Conservation (phyloP, 2,888 invertebrate species). For the Dorcus parallelipipedus region DNA sequence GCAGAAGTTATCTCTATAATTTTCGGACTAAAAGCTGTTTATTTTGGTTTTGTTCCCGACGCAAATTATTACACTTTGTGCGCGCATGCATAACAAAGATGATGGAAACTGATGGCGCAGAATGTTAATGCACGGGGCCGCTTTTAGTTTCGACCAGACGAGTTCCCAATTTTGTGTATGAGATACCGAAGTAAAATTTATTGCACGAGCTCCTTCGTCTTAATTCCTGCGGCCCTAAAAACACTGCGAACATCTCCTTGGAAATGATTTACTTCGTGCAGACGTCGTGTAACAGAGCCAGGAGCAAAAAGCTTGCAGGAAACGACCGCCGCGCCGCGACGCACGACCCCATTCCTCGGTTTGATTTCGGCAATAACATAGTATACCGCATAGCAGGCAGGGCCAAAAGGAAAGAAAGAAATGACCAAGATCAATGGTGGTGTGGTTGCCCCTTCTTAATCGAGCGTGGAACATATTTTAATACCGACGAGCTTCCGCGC, state of each 20-base stretch:
- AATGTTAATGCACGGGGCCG: no score
- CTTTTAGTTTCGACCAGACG: no score
- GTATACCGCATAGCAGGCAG: neutral
- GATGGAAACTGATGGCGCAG: no score
- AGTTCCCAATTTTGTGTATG: no score
- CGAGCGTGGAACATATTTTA: conserved; percentile 41
- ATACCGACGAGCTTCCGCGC: conserved; percentile 29
- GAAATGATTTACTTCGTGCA: conserved; percentile 13
- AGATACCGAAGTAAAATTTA: neutral
- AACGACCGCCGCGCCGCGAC: conserved; percentile 12
- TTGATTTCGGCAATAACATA: conserved; percentile 9
- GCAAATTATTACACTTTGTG: no score
- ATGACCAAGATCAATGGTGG: neutral
- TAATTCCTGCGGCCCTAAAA: neutral
- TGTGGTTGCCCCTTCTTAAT: conserved; percentile 28
- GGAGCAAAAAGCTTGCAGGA: conserved; percentile 14
- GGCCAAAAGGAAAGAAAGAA: neutral
- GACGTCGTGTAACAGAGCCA: conserved; percentile 6
- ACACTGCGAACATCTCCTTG: neutral
- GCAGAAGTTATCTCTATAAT: no score
- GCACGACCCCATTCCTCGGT: conserved; percentile 2
- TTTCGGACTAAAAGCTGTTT: no score
- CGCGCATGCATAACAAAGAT: no score
- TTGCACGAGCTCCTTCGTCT: neutral
- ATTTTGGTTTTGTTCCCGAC: no score